Evolutionary conservation across 2,888 invertebrate species (phyloP).

Genomic region (Sympetrum striolatum): DNA sequence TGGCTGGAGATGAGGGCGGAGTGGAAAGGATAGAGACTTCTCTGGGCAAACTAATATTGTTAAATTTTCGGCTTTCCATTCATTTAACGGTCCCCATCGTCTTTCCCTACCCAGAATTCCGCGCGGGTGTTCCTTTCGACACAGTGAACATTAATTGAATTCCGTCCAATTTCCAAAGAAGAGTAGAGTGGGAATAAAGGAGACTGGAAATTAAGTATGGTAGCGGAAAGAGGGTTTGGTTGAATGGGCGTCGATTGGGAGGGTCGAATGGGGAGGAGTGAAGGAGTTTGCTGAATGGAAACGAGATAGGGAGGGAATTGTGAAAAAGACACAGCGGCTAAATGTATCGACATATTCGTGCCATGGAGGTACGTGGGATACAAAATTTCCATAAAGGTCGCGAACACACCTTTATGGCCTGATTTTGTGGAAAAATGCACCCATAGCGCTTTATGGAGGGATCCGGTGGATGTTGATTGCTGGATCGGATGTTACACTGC

Average conservation of each 20-base stretch:
- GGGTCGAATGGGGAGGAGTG: neutral
- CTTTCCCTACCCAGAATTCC: neutral
- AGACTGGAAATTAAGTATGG: constrained; percentile 4
- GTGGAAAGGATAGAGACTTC: neutral
- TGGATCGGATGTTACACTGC: too few relatives aligned
- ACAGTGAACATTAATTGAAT: constrained; percentile 22
- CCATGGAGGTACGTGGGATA: neutral
- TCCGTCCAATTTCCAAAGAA: constrained; percentile 7
- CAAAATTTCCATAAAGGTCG: neutral
- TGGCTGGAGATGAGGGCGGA: neutral
- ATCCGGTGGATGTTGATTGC: too few relatives aligned
- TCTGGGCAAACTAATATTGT: constrained; percentile 12
- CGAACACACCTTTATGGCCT: too few relatives aligned
- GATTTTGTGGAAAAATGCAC: too few relatives aligned
- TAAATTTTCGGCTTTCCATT: constrained; percentile 22
- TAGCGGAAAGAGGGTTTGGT: neutral
- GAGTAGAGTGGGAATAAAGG: constrained; percentile 9
- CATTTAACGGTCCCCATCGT: constrained; percentile 2
- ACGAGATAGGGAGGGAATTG: neutral
- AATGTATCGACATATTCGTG: neutral
- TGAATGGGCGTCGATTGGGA: neutral
- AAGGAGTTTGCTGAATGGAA: neutral
- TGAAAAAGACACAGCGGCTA: neutral
- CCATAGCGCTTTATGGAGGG: too few relatives aligned
- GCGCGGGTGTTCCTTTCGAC: neutral